These are phyloP conservation scores for Enoplosus armatus DNA, from an alignment of 2,797 vertebrate genomes.

Conservation along the genomic window DNA sequence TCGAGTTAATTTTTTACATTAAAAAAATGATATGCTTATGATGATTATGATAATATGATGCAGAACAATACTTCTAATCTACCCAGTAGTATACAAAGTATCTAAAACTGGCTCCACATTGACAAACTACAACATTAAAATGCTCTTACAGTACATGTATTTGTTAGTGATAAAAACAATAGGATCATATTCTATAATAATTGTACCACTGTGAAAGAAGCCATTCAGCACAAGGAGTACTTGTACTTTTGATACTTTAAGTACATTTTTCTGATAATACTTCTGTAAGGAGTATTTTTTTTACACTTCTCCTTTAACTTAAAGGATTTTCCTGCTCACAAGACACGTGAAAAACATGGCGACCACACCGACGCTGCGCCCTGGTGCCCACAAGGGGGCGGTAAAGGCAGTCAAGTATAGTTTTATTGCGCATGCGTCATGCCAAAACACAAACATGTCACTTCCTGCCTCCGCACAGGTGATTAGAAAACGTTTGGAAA, in stretches of 20 bases:
- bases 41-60: too few species aligned
- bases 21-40: too few species aligned
- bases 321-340: too few species aligned
- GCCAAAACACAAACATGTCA: conserved; percentile 22
- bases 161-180: not conserved
- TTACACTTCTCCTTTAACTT: not conserved
- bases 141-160: not conserved
- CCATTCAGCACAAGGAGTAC: not conserved
- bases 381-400: conserved; percentile 27
- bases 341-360: too few species aligned
- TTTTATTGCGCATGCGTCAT: not conserved
- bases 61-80: not conserved
- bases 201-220: not conserved
- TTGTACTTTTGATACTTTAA: not conserved
- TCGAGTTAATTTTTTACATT: not conserved
- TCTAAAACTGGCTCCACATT: too few species aligned
- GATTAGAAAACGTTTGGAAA: conserved; percentile 26
- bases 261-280: too few species aligned
- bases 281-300: too few species aligned
- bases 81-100: too few species aligned
- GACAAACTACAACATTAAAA: not conserved
- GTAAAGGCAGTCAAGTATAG: accelerated
- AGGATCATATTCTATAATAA: not conserved
- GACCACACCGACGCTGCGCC: not conserved
- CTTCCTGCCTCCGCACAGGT: conserved; percentile 36